Evolutionary conservation across 2,113 vertebrate genomes (phyloP).

Genomic region (Isichthys henryi): DNA sequence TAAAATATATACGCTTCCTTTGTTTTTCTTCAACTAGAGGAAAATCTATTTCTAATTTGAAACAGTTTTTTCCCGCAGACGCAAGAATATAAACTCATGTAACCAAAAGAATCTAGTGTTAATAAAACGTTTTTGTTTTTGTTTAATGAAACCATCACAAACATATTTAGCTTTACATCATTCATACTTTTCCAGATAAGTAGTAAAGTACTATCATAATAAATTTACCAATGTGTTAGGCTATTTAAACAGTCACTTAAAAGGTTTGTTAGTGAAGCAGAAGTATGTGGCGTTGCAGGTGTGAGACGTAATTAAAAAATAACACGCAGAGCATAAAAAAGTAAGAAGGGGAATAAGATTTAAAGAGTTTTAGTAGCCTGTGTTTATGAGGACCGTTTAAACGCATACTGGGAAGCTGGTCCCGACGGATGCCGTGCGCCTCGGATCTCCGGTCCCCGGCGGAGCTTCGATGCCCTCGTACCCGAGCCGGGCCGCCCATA

Average conservation of each 20-base stretch:
- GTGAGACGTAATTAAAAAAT: background rate
- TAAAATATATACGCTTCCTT: background rate
- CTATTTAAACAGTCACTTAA: background rate
- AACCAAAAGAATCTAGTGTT: background rate
- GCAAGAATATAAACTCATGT: background rate
- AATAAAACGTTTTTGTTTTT: background rate
- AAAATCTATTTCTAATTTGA: background rate
- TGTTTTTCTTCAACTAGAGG: background rate
- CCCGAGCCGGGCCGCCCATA: background rate
- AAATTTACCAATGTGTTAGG: background rate
- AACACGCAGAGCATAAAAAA: background rate
- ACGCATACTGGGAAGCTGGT: background rate
- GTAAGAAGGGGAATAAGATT: background rate
- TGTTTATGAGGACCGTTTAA: background rate
- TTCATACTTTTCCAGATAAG: background rate
- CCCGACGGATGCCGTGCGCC: conserved; percentile 10
- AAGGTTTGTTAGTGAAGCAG: background rate
- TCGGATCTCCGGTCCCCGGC: conserved; percentile 27
- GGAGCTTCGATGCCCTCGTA: background rate
- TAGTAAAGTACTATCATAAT: background rate
- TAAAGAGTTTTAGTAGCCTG: background rate
- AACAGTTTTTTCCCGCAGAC: background rate
- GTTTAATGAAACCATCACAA: background rate
- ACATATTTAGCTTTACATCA: background rate
- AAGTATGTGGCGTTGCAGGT: conserved; percentile 4